Conservation (phyloP, 2,888 invertebrate species). For the Drosophila tanythrix region DNA sequence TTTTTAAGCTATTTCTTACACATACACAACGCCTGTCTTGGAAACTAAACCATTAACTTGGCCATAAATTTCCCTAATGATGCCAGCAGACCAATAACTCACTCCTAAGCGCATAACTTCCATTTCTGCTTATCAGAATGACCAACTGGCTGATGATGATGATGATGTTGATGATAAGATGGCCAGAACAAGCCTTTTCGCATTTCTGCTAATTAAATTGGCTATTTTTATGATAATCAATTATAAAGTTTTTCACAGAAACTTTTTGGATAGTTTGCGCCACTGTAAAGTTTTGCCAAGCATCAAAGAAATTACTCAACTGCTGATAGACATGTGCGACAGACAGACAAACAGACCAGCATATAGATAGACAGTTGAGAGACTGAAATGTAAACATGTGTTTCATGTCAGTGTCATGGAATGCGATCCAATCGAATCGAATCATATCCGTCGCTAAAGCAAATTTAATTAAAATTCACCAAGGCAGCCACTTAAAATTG, state of each 20-base stretch:
- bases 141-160: slow-evolving; percentile 20
- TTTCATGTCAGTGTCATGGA: slow-evolving; percentile 49
- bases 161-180: slow-evolving; percentile 13
- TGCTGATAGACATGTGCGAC: slow-evolving; percentile 16
- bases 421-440: slow-evolving; percentile 9
- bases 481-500: slow-evolving; percentile 62
- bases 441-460: slow-evolving; percentile 2
- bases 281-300: slow-evolving; percentile 48
- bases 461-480: slow-evolving; percentile 42
- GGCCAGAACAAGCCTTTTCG: slow-evolving; percentile 24
- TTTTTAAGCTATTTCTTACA: slow-evolving; percentile 42
- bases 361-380: slow-evolving; percentile 31
- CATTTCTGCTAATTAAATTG: slow-evolving; percentile 67
- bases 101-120: slow-evolving; percentile 1
- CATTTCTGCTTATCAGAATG: slow-evolving; percentile 18
- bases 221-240: slow-evolving; percentile 73
- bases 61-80: slow-evolving; percentile 67
- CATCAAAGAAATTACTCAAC: slow-evolving; percentile 66
- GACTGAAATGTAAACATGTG: slow-evolving; percentile 59
- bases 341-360: slow-evolving; percentile 22
- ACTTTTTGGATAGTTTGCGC: slow-evolving; percentile 52
- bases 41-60: slow-evolving; percentile 67
- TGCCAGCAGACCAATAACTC: slow-evolving; percentile 26
- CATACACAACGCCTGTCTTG: slow-evolving; percentile 15
- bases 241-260: slow-evolving; percentile 70